Percentiles rank a stretch among this genome's conserved stretches.
These are phyloP conservation scores for Philypnodon macrostomus DNA, from an alignment of 2,797 vertebrate genomes.

Conservation along the genomic window DNA sequence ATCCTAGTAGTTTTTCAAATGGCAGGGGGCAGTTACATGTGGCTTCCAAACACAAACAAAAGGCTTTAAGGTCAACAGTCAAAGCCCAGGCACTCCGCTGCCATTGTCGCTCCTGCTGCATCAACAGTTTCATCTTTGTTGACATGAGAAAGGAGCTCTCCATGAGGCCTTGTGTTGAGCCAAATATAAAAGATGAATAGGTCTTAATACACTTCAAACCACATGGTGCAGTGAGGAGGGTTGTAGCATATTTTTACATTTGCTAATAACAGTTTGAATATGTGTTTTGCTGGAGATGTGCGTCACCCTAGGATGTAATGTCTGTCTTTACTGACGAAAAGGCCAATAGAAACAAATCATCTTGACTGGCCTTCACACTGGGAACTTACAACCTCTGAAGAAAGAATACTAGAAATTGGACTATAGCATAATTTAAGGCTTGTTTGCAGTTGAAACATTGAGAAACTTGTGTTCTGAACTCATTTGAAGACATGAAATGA, in stretches of 20 bases:
- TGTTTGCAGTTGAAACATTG: background rate
- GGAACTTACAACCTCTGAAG: too few species aligned
- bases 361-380: too few species aligned
- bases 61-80: conserved; percentile 27
- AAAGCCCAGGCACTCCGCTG: conserved; percentile 16
- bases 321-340: too few species aligned
- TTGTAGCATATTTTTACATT: background rate
- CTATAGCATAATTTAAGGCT: background rate
- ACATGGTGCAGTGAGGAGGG: background rate
- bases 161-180: background rate
- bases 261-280: conserved; percentile 8
- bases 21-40: background rate
- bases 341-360: too few species aligned
- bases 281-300: conserved; percentile 16
- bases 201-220: conserved; percentile 7
- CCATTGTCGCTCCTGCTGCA: conserved; percentile 34
- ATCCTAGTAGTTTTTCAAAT: background rate
- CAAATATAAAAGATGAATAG: conserved; percentile 10
- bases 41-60: conserved; percentile 26
- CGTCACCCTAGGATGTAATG: conserved; percentile 15
- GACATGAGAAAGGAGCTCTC: conserved; percentile 31
- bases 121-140: conserved; percentile 44
- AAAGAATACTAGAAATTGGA: background rate
- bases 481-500: conserved; percentile 1
- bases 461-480: background rate